These are phyloP conservation scores for Montipora efflorescens DNA, from an alignment of 64 coral and sea anemone species.

Conservation along the genomic window DNA sequence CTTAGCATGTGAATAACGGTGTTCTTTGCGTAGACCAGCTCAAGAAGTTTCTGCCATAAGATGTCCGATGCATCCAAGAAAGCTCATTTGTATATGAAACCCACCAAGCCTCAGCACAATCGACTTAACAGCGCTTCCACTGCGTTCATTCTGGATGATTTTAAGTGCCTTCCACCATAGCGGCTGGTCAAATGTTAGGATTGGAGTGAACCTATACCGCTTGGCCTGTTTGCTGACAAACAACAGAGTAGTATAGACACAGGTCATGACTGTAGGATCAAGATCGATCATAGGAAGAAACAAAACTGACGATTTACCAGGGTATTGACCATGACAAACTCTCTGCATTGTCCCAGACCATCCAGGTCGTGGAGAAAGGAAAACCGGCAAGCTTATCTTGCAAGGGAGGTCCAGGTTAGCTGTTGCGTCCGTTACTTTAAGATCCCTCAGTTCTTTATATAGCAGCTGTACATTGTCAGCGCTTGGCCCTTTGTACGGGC, in stretches of 20 bases:
- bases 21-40: conserved; percentile 65
- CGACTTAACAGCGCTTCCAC: neutral
- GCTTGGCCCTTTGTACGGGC: neutral
- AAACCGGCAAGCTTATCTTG: conserved; percentile 27
- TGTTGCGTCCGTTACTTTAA: conserved; percentile 15
- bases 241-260: conserved; percentile 39
- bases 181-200: conserved; percentile 47
- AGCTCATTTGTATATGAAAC: conserved; percentile 53
- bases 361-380: conserved; percentile 31
- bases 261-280: conserved; percentile 16
- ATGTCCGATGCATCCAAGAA: conserved; percentile 62
- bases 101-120: conserved; percentile 19
- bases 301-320: conserved; percentile 45
- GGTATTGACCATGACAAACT: neutral
- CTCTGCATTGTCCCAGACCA: conserved; percentile 68
- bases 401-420: conserved; percentile 7
- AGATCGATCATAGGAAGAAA: conserved; percentile 63
- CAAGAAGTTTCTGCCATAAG: conserved; percentile 69
- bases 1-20: conserved; percentile 38
- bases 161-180: conserved; percentile 15
- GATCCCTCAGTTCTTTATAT: conserved; percentile 22
- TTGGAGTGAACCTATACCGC: conserved; percentile 34
- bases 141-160: conserved; percentile 19
- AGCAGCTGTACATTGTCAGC: conserved; percentile 15
- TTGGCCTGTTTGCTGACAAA: conserved; percentile 35